Conservation (phyloP, 1,140 invertebrate species). For the Galendromus occidentalis region DNA sequence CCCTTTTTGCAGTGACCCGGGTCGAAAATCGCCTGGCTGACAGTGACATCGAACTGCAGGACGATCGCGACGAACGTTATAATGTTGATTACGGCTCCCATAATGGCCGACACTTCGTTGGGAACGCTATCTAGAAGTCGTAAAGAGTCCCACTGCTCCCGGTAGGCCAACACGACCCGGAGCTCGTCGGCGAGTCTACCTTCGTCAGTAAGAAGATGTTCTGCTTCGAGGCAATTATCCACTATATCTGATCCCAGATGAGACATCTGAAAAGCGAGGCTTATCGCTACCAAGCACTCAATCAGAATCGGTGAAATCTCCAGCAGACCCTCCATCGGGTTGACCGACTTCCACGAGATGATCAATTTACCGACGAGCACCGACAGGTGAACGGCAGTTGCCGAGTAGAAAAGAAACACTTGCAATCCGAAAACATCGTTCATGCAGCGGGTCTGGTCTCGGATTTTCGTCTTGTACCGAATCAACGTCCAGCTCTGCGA, state of each 20-base stretch:
- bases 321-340: background rate
- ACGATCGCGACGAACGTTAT: background rate
- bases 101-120: background rate
- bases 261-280: background rate
- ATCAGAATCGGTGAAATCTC: background rate
- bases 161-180: background rate
- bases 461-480: background rate
- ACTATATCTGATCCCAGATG: background rate
- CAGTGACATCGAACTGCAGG: conserved; percentile 4
- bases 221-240: background rate
- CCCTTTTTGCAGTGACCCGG: background rate
- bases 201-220: background rate
- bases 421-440: background rate
- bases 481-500: background rate
- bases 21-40: background rate
- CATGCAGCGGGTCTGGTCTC: background rate
- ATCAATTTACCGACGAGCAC: background rate
- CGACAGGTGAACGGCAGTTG: background rate
- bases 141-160: background rate
- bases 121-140: conserved; percentile 1
- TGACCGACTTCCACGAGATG: background rate
- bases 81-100: background rate
- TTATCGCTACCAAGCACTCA: background rate
- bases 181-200: background rate
- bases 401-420: background rate